Conservation (phyloP, 2,797 vertebrate genomes). For the Spinibarbus caldwelli region DNA sequence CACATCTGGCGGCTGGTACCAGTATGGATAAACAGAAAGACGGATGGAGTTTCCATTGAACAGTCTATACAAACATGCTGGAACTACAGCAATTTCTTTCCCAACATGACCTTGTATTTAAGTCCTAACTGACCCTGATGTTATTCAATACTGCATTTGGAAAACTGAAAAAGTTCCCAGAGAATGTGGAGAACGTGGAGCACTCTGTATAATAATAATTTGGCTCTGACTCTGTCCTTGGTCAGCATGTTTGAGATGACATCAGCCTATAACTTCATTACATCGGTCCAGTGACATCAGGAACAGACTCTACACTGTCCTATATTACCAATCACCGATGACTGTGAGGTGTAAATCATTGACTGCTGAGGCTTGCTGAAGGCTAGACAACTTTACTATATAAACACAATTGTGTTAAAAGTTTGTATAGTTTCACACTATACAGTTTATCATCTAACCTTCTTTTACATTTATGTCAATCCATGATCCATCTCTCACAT, state of each 20-base stretch:
- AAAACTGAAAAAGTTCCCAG: not conserved
- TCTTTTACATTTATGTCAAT: not conserved
- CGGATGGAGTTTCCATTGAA: constrained; percentile 8
- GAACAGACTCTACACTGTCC: constrained; percentile 9
- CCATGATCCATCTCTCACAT: not conserved
- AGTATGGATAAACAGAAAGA: constrained; percentile 17
- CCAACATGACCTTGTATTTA: not conserved
- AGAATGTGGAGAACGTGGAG: not conserved
- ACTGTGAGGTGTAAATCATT: constrained; percentile 17
- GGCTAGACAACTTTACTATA: constrained; percentile 1
- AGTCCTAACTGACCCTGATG: not conserved
- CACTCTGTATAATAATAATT: not conserved
- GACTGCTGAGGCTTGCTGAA: constrained; percentile 17
- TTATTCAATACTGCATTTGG: constrained; percentile 15
- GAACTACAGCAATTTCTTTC: not conserved
- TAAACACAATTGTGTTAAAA: constrained; percentile 1
- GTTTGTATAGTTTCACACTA: not conserved
- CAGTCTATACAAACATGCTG: not conserved
- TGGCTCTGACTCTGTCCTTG: not conserved
- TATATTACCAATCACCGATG: constrained; percentile 1
- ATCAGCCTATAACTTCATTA: not conserved
- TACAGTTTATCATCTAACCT: not conserved
- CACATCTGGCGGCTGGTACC: not conserved
- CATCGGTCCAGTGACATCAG: not conserved
- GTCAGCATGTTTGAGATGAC: not conserved